Evolutionary conservation across 2,888 invertebrate genomes (phyloP).

Genomic region (Smittia sp.): DNA sequence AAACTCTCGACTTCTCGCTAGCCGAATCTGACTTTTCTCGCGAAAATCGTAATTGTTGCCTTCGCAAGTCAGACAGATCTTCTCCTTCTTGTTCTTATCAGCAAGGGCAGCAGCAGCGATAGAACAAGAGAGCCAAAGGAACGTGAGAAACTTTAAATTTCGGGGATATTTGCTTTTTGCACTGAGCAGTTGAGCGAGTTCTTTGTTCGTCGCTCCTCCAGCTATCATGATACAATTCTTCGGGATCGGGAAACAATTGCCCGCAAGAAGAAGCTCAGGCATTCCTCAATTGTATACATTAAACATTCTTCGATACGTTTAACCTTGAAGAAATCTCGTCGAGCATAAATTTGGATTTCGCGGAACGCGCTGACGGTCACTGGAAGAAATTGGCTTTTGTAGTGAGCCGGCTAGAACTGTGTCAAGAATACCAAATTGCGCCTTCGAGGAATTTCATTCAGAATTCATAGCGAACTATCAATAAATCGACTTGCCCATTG

Average conservation of each 20-base stretch:
- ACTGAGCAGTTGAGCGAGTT: constrained; percentile 16
- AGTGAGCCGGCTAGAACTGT: constrained; percentile 2
- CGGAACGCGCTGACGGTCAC: not conserved
- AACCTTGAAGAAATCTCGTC: not conserved
- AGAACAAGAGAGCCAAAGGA: not conserved
- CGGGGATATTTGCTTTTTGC: constrained; percentile 10
- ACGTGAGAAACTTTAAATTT: constrained; percentile 33
- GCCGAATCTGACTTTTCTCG: no score
- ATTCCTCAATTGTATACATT: constrained; percentile 7
- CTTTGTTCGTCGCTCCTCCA: constrained; percentile 20
- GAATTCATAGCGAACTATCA: constrained; percentile 22
- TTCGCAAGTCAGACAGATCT: not conserved
- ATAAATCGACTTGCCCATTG: not conserved
- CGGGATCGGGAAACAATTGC: not conserved
- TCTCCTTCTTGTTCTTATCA: not conserved
- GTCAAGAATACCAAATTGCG: constrained; percentile 19
- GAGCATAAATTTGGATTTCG: not conserved
- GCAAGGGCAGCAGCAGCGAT: not conserved
- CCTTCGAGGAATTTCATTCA: not conserved
- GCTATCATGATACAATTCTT: constrained; percentile 15
- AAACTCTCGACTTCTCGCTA: no score
- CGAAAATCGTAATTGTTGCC: no score
- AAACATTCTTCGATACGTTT: constrained; percentile 2
- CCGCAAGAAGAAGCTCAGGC: not conserved
- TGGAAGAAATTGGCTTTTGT: not conserved